Percentiles rank a stretch among this genome's conserved stretches.
These are phyloP conservation scores for Lasioglossum pauxillum DNA, from an alignment of 2,888 invertebrate genomes.

Conservation along the genomic window DNA sequence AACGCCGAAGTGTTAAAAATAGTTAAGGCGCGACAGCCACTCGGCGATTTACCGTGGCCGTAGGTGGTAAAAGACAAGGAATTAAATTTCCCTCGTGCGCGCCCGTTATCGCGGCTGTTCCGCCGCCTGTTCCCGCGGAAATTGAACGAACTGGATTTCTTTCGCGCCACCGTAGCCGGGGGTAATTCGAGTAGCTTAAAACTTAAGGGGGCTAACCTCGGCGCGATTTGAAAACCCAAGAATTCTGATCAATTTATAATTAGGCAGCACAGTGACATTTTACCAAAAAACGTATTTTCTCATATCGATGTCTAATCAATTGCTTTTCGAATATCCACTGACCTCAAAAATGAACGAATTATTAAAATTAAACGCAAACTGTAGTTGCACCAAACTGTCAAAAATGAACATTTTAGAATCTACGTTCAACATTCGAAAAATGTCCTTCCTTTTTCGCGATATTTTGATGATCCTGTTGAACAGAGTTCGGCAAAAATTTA, in stretches of 20 bases:
- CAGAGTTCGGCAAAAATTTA: no score
- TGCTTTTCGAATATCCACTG: no score
- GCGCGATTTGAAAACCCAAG: background rate
- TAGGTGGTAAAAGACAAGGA: constrained; percentile 41
- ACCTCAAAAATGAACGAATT: no score
- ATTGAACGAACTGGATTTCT: constrained; percentile 17
- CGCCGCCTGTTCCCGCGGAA: background rate
- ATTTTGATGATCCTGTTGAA: no score
- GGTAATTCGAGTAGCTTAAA: constrained; percentile 11
- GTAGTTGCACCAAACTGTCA: no score
- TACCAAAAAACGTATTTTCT: no score
- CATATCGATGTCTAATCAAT: no score
- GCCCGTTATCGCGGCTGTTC: background rate
- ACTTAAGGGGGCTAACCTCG: background rate
- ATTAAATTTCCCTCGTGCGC: constrained; percentile 32
- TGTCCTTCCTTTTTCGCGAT: no score
- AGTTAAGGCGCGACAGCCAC: constrained; percentile 29
- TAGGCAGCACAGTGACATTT: background rate
- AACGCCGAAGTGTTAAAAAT: constrained; percentile 48
- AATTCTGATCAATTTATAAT: background rate
- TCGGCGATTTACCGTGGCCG: constrained; percentile 25
- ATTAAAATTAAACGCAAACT: no score
- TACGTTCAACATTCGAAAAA: no score
- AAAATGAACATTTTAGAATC: no score
- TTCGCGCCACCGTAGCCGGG: background rate